These are phyloP conservation scores for Poeciliopsis turrubarensis DNA, from an alignment of 2,113 vertebrate genomes.

Conservation along the genomic window DNA sequence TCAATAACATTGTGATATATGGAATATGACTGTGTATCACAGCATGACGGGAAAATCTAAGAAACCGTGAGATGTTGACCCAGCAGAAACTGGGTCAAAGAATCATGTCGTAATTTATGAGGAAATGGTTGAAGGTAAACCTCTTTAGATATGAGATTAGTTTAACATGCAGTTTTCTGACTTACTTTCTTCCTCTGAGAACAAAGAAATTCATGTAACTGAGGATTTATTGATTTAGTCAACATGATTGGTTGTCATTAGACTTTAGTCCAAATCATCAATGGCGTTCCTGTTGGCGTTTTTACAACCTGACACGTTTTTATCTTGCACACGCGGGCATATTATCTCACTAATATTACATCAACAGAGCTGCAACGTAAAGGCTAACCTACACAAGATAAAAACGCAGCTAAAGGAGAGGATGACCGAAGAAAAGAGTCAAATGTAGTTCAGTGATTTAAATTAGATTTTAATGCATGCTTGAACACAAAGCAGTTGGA, in stretches of 20 bases:
- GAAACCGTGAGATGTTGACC: not conserved
- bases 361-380: not conserved
- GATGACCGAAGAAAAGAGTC: not conserved
- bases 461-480: not conserved
- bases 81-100: not conserved
- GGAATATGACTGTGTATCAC: too few relatives aligned
- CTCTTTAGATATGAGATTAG: not conserved
- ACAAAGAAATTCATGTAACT: not conserved
- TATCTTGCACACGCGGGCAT: not conserved
- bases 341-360: not conserved
- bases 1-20: too few relatives aligned
- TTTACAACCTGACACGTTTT: not conserved
- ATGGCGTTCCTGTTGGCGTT: not conserved
- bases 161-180: not conserved
- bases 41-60: not conserved
- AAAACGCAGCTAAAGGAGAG: not conserved
- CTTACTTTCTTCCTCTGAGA: not conserved
- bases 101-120: not conserved
- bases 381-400: not conserved
- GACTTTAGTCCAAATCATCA: not conserved
- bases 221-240: not conserved
- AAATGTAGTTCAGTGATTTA: too few relatives aligned
- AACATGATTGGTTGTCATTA: not conserved
- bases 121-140: not conserved
- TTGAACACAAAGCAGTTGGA: not conserved